Evolutionary conservation across 2,888 invertebrate species (phyloP).

Genomic region (Nemapogon koenigi): DNA sequence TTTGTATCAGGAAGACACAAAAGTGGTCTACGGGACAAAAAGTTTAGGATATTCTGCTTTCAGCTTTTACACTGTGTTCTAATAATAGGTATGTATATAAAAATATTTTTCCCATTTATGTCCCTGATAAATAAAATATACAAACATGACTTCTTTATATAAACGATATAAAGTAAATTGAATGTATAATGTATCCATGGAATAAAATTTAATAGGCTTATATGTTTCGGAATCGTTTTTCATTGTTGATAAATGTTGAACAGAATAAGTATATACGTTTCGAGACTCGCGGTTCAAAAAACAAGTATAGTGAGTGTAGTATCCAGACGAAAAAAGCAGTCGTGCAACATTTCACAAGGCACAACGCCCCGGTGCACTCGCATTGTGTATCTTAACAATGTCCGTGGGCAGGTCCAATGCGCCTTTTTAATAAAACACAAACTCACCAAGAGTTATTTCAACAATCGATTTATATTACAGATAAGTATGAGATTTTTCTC

Average conservation of each 20-base stretch:
- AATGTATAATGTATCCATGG: constrained; percentile 10
- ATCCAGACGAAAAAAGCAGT: constrained; percentile 66
- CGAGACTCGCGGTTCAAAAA: constrained; percentile 58
- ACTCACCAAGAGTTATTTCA: constrained; percentile 8
- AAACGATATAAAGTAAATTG: too few species aligned
- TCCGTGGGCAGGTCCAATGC: constrained; percentile 19
- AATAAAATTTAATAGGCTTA: constrained; percentile 42
- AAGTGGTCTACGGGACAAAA: too few species aligned
- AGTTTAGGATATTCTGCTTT: too few species aligned
- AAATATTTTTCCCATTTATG: too few species aligned
- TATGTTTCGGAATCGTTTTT: constrained; percentile 61
- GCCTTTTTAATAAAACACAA: constrained; percentile 9
- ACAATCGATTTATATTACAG: constrained; percentile 9
- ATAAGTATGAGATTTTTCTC: too few species aligned
- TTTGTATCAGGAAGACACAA: too few species aligned
- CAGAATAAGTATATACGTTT: constrained; percentile 25
- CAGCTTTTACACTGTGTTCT: too few species aligned
- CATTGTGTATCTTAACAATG: constrained; percentile 62
- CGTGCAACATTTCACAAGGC: constrained; percentile 64
- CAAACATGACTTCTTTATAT: too few species aligned
- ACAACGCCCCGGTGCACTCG: constrained; percentile 59
- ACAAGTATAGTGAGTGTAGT: constrained; percentile 59
- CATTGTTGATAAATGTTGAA: constrained; percentile 65
- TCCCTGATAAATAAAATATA: too few species aligned
- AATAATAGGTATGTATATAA: too few species aligned